phyloP scores from a whole-genome alignment of 1,140 invertebrate genomes.

The Telenomus remus region DNA sequence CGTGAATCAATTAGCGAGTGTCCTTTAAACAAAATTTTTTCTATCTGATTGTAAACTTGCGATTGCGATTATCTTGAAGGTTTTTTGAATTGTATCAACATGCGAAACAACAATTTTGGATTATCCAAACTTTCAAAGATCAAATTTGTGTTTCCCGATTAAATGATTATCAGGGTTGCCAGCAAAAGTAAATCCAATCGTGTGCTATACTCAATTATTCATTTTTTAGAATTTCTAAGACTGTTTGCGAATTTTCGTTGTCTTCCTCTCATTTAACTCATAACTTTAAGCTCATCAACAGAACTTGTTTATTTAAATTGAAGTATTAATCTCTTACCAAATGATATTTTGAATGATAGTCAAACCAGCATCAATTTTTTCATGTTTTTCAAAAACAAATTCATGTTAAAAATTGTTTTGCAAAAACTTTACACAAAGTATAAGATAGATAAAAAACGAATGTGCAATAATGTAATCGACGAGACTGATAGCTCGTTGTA shows the following conservation, averaged over 20 bases:
- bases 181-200: conserved; percentile 2
- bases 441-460: conserved; percentile 14
- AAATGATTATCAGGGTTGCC: conserved; percentile 33
- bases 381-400: neutral
- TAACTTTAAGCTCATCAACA: too few species aligned
- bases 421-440: neutral
- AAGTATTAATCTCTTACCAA: too few species aligned
- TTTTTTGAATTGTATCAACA: too few species aligned
- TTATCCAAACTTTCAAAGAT: too few species aligned
- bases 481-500: conserved; percentile 2
- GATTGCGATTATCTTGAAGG: neutral
- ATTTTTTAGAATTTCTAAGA: neutral
- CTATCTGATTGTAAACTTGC: neutral
- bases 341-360: neutral
- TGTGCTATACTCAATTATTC: neutral
- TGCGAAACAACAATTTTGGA: too few species aligned
- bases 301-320: too few species aligned
- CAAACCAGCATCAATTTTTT: neutral
- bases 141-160: too few species aligned
- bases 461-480: conserved; percentile 27
- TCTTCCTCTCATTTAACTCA: too few species aligned
- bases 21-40: neutral
- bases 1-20: neutral
- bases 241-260: too few species aligned
- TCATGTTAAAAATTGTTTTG: conserved; percentile 2